These are phyloP conservation scores for Oostethus manadensis DNA, from an alignment of 2,113 vertebrate genomes.

Conservation along the genomic window DNA sequence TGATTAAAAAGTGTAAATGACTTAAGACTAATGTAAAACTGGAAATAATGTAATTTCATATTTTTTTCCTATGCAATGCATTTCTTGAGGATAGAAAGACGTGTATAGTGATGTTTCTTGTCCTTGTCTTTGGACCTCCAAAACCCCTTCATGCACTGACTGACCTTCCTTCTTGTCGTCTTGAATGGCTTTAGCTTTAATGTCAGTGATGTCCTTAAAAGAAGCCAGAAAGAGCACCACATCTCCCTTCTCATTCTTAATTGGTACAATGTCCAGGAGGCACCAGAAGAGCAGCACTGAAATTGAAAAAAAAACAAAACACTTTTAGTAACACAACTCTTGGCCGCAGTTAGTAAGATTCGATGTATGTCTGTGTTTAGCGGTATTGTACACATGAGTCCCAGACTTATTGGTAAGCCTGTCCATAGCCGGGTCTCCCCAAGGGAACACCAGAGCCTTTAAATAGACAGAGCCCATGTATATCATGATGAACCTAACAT, in stretches of 20 bases:
- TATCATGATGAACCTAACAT: constrained; percentile 38
- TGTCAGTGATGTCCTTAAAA: constrained; percentile 96
- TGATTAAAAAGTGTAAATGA: background rate
- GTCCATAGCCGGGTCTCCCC: no score
- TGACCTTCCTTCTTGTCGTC: constrained; percentile 93
- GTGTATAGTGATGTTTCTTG: background rate
- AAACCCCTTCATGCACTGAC: constrained; percentile 34
- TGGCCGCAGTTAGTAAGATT: constrained; percentile 2
- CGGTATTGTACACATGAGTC: constrained; percentile 15
- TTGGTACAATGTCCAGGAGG: constrained; percentile 94
- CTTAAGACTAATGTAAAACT: no score
- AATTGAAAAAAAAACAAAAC: constrained; percentile 21
- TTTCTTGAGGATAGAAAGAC: background rate
- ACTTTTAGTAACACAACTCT: constrained; percentile 21
- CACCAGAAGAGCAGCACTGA: constrained; percentile 93
- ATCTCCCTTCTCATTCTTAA: constrained; percentile 98
- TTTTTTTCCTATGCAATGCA: background rate
- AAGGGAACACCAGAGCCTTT: constrained; percentile 31
- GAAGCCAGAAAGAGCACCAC: constrained; percentile 96
- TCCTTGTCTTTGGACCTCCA: background rate
- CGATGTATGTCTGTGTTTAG: background rate
- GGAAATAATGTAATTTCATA: background rate
- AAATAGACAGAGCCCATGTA: constrained; percentile 41
- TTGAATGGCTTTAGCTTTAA: constrained; percentile 85
- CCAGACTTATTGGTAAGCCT: constrained; percentile 36